phyloP scores from a whole-genome alignment of 2,113 vertebrate genomes.

The Reinhardtius hippoglossoides region DNA sequence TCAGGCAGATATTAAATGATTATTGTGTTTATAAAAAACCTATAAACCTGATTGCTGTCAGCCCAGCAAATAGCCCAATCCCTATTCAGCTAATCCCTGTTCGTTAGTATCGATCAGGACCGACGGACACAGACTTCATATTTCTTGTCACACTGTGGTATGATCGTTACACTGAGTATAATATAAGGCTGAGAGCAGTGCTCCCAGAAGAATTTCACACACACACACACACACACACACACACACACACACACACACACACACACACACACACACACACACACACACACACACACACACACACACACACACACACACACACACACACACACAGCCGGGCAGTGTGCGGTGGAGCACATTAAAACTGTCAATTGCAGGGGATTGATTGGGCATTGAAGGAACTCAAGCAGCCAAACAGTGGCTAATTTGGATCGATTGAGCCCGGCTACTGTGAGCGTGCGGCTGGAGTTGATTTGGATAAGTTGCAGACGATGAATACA shows the following conservation, averaged over 20 bases:
- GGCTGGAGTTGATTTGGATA: slow-evolving; percentile 53
- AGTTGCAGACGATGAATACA: slow-evolving; percentile 55
- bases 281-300: not conserved
- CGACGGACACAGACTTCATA: slow-evolving; percentile 43
- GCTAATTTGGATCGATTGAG: slow-evolving; percentile 76
- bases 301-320: not conserved
- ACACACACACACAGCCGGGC: not conserved
- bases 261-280: too few relatives aligned
- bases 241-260: not conserved
- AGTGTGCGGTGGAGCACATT: slow-evolving; percentile 60
- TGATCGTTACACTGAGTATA: slow-evolving; percentile 21
- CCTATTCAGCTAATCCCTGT: slow-evolving; percentile 54
- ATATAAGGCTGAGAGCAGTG: not conserved
- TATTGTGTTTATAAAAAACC: slow-evolving; percentile 30
- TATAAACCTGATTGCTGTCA: slow-evolving; percentile 27
- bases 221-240: too few relatives aligned
- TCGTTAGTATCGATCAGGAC: slow-evolving; percentile 61
- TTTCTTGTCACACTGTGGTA: slow-evolving; percentile 32
- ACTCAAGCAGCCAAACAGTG: slow-evolving; percentile 74
- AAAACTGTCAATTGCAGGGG: slow-evolving; percentile 65
- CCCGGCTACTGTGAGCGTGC: slow-evolving; percentile 27
- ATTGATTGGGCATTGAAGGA: slow-evolving; percentile 78
- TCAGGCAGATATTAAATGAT: slow-evolving; percentile 40
- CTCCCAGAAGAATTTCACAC: slow-evolving; percentile 28
- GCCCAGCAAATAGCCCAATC: slow-evolving; percentile 25